Base-by-base conservation (phyloP, 1,140 invertebrate genomes). In the Papilio helenus region DNA sequence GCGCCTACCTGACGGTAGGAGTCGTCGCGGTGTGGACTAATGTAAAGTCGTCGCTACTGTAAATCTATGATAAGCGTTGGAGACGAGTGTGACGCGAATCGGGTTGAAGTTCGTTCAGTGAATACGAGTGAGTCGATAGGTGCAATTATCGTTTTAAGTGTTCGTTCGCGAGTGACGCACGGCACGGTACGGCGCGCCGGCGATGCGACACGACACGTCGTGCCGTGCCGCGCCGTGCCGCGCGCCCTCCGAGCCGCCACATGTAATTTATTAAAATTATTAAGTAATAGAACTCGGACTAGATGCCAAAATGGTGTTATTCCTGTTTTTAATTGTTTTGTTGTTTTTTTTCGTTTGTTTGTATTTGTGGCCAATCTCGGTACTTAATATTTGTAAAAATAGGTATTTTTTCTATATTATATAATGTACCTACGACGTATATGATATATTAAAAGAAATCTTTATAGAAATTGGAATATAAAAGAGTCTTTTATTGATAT, bases 221-320 rank as follows among this genome's bases (percentile, higher is more conserved):
- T 61, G 80, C 46, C 76, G 81, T 74, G 68, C 79, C 81, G 78
- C 74, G 71, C 76, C 80, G 79, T 80, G 79, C 72, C 80, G 68
- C 83, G 76, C 81, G 74, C 77, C 77, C 80, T 82, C 65, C 83
- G 61, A 82, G 85, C 85, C 86, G 87, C 86, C 86, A 86, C 90
- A 83, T 86, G 88, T 90, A 89, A 90, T 92, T 93, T 93, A 92
- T 94, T 93, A 84, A 89, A 87, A 90, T 86, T 88, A 92, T 87
- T 39, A 87, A 85, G 87, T 87, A 84, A 88, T 87, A 86, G 79
- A 79, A 92, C 87, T 91, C 93, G 92, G 88, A 92, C 90, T 90
- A 91, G 90, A 94, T 92, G 91, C 93, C 93, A 93, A 94, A 94
- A 94, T 94, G 93, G 93, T 93, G 92, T 92, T 92, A 93, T 93